A percentile compares a stretch with the other conserved stretches of the same genome.
phyloP scores from a whole-genome alignment of 2,797 vertebrate species.

The Cynodonichthys magdalenae region DNA sequence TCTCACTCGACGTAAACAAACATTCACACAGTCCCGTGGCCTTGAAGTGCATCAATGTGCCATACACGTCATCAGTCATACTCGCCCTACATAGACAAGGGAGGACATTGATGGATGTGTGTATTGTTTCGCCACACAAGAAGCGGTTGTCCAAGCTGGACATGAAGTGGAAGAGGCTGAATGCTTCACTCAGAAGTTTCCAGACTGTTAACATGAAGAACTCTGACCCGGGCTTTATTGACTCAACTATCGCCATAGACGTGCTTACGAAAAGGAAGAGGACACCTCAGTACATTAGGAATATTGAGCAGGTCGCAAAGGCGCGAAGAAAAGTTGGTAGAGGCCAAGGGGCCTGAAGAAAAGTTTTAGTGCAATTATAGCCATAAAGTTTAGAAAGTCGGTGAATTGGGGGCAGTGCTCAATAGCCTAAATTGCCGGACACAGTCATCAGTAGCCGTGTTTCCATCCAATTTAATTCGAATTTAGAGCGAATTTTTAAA shows the following conservation, averaged over 20 bases:
- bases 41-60: constrained; percentile 65
- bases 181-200: constrained; percentile 45
- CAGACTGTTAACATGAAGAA: constrained; percentile 60
- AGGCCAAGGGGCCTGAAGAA: constrained; percentile 58
- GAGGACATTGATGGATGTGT: constrained; percentile 73
- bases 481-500: too few relatives aligned
- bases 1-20: constrained; percentile 78
- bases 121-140: constrained; percentile 69
- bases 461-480: too few relatives aligned
- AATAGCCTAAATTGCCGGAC: constrained; percentile 76
- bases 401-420: constrained; percentile 71
- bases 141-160: constrained; percentile 59
- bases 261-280: constrained; percentile 13
- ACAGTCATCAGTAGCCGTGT: constrained; percentile 74
- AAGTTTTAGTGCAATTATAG: constrained; percentile 75
- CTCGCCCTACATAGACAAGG: constrained; percentile 62
- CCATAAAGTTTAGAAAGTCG: constrained; percentile 77
- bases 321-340: constrained; percentile 24
- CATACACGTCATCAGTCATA: constrained; percentile 68
- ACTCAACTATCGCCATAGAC: constrained; percentile 40
- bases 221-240: constrained; percentile 61
- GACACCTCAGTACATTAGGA: constrained; percentile 61
- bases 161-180: constrained; percentile 55
- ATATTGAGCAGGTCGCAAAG: constrained; percentile 69
- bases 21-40: constrained; percentile 72